Base-by-base conservation (phyloP, 2,888 invertebrate genomes). In the Nebria brevicollis region DNA sequence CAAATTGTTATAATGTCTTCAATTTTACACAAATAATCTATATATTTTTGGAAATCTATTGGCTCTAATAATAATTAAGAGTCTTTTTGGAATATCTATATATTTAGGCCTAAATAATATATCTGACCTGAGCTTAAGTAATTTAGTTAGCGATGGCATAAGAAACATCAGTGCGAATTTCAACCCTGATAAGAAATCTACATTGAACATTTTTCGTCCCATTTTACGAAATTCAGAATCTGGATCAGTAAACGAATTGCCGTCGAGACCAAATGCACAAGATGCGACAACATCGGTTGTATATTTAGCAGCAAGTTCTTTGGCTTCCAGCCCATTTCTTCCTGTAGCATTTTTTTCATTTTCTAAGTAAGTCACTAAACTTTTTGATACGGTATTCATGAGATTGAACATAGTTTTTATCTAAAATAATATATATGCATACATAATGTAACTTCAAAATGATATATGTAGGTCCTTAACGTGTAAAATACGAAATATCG, bases 351-450 rank as follows among this genome's bases (percentile, higher is more conserved):
- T 84, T 10, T 84, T 10, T 54, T 87, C 85, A 15, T 87, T 85
- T 0, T 88, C 86, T 1, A 92, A 83, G 83, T 89, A 90, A 0
- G 87, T 84, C 0, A 87, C 87, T 83, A 92, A 85, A 68, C 87
- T 87, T 4, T 87, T 84, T 8, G 89, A 88, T 10, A 91, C 90
- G 20, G 89, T 87, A 15, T 87, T 85, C 6, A 92, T 88, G 2
- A 91, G 86, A 0, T 90, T 88, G 82, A 90, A 91, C 84, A 91
- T 89, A 0, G 89, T 86, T 84, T 91, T 92, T 34, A 90, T 88
- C 87, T 88, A 70, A 74, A 85, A 86, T 72, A 72, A 26, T 25
- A 66, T 8, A 43, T 8, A 43, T 43, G 10, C 10, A 8, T 43
- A 43, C 0, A 8, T 8, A 43, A 6, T 43, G 6, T 6, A 8